Evolutionary conservation across 2,797 vertebrate genomes (phyloP).

Genomic region (Pseudomugil tenellus): DNA sequence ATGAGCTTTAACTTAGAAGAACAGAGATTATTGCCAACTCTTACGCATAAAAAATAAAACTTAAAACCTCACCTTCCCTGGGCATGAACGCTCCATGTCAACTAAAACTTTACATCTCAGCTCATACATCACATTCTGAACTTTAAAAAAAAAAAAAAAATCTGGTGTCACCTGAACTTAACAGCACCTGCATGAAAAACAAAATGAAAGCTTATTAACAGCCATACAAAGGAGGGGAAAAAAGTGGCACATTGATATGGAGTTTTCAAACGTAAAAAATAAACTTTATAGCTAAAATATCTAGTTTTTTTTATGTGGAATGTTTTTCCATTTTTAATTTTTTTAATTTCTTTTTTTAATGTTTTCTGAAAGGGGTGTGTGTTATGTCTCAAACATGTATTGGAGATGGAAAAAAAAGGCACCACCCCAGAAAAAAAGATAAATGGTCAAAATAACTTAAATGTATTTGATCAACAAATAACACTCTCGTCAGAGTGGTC

Average conservation of each 20-base stretch:
- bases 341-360: conserved; percentile 28
- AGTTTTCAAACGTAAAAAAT: conserved; percentile 78
- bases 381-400: conserved; percentile 3
- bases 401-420: background rate
- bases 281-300: conserved; percentile 71
- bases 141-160: conserved; percentile 63
- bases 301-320: conserved; percentile 75
- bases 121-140: conserved; percentile 54
- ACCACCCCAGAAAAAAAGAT: conserved; percentile 15
- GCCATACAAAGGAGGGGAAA: conserved; percentile 50
- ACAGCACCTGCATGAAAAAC: conserved; percentile 80
- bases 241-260: conserved; percentile 81
- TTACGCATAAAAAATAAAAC: conserved; percentile 39
- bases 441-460: conserved; percentile 45
- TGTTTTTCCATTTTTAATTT: conserved; percentile 69
- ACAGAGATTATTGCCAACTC: conserved; percentile 63
- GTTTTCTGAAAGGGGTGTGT: conserved; percentile 36
- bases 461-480: conserved; percentile 46
- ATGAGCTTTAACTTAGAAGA: conserved; percentile 61
- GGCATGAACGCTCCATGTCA: conserved; percentile 67
- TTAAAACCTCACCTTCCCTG: conserved; percentile 60
- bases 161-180: conserved; percentile 80
- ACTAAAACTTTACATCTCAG: conserved; percentile 51
- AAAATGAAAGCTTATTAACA: conserved; percentile 74
- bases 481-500: conserved; percentile 49